Base-by-base conservation (phyloP, 2,797 vertebrate genomes). In the Kryptolebias ocellatus region DNA sequence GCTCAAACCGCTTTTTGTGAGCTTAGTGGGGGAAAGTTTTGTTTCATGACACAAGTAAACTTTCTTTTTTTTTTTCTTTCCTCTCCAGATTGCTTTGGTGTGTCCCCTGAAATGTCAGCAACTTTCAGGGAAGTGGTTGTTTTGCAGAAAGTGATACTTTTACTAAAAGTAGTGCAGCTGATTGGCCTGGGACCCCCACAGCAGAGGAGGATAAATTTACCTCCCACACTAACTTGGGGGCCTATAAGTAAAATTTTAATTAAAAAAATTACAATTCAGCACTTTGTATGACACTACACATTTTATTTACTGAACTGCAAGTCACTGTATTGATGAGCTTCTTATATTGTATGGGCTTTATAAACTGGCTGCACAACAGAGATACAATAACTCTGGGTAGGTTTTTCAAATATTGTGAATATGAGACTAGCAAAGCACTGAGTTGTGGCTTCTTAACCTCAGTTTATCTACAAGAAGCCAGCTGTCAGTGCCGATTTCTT, bases 401-500 rank as follows among this genome's bases (percentile, higher is more conserved):
- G 78, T 67, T 64, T 29, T 27, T 20, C 12, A 67, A 52, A 79
- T 74, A 63, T 39, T 67, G 11, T 45, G 42, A 73, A 77, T 71
- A 50, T 50, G 59, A 67, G 64, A 44, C 24, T 18, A 44, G 69
- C 60, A 59, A 76, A 54, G 16, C 1, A 4, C n/a, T 7, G 49
- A 14, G 4, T 47, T 64, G 49, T 17, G 64, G 66, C 34, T 52
- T 66, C 2, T 74, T 74, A 61, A 78, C 53, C 52, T 64, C 67
- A 47, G 31, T 66, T 83, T 86, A 85, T 87, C 80, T 78, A 3
- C 20, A 45, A 64, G 46, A 39, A 58, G 27, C 57, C 80, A 79
- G 83, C 66, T 70, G 83, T 72, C 72, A 56, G 60, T 2, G 17
- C 20, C 5, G 50, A 11, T 47, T 51, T 53, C 51, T 20, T 45